These are phyloP conservation scores for Cottoperca gobio DNA, from an alignment of 2,797 vertebrate genomes.

Conservation along the genomic window DNA sequence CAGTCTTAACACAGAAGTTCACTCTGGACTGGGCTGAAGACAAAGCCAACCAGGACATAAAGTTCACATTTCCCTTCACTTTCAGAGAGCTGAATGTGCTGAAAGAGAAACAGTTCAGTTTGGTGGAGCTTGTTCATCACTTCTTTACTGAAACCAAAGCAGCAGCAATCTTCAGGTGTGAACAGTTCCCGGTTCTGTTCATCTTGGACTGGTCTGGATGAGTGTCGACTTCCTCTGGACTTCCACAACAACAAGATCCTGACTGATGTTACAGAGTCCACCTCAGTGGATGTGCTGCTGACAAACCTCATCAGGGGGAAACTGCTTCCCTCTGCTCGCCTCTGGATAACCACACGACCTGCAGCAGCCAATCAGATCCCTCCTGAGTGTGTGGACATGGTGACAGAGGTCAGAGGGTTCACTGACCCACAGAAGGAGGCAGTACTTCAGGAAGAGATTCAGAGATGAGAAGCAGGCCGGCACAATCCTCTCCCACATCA, in stretches of 20 bases:
- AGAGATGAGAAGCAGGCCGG: constrained; percentile 14
- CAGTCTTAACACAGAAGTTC: constrained; percentile 49
- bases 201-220: constrained; percentile 50
- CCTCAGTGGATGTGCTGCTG: constrained; percentile 34
- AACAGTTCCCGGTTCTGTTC: constrained; percentile 31
- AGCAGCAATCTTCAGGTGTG: constrained; percentile 6
- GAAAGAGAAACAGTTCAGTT: neutral
- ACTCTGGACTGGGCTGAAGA: constrained; percentile 53
- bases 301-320: constrained; percentile 20
- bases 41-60: constrained; percentile 11
- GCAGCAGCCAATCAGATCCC: constrained; percentile 48
- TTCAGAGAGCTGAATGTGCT: constrained; percentile 56
- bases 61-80: constrained; percentile 34
- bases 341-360: constrained; percentile 53
- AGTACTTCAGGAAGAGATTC: neutral
- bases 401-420: constrained; percentile 49
- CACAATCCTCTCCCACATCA: constrained; percentile 40
- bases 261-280: constrained; percentile 30
- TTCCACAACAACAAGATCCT: constrained; percentile 26
- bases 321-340: neutral
- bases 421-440: neutral
- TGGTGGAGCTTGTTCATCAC: constrained; percentile 37
- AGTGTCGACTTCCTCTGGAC: constrained; percentile 34
- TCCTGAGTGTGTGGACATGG: neutral
- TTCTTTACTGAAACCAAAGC: constrained; percentile 42